A percentile compares a stretch with the other conserved stretches of the same genome.
These are phyloP conservation scores for Parotia lawesii DNA, from an alignment of 2,113 vertebrate genomes.

Conservation along the genomic window DNA sequence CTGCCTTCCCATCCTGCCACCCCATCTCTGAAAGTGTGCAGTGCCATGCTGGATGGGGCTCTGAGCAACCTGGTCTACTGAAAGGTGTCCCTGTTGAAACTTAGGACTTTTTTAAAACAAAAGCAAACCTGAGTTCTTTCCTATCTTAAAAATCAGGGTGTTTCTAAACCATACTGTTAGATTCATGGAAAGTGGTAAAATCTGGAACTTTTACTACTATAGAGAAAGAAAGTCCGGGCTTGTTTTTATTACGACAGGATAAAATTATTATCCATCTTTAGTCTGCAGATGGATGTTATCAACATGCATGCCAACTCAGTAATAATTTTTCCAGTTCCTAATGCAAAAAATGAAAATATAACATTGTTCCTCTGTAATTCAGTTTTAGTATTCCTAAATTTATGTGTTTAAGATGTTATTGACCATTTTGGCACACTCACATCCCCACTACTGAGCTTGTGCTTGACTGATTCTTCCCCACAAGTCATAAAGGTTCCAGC, in stretches of 20 bases:
- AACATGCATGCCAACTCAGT: too few relatives aligned
- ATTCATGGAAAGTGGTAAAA: not conserved
- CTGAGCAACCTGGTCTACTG: not conserved
- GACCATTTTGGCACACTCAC: not conserved
- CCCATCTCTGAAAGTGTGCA: not conserved
- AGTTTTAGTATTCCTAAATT: not conserved
- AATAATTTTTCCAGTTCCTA: not conserved
- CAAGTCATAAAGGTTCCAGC: not conserved
- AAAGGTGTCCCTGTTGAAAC: not conserved
- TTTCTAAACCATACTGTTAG: not conserved
- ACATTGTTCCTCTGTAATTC: not conserved
- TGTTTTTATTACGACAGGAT: not conserved
- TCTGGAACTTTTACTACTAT: not conserved
- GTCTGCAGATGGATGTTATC: not conserved
- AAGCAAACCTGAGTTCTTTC: not conserved
- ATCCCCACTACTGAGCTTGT: accelerated
- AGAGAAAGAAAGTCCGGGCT: not conserved
- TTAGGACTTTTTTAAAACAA: not conserved
- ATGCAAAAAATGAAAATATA: not conserved
- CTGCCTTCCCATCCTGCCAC: not conserved
- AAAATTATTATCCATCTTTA: not conserved
- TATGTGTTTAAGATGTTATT: not conserved
- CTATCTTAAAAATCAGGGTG: not conserved
- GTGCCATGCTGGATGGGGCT: not conserved
- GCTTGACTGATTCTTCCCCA: not conserved